Evolutionary conservation across 2,113 vertebrate species (phyloP), one percentile per base, ranked within the genome.

Genomic region (Pteropus alecto): DNA sequence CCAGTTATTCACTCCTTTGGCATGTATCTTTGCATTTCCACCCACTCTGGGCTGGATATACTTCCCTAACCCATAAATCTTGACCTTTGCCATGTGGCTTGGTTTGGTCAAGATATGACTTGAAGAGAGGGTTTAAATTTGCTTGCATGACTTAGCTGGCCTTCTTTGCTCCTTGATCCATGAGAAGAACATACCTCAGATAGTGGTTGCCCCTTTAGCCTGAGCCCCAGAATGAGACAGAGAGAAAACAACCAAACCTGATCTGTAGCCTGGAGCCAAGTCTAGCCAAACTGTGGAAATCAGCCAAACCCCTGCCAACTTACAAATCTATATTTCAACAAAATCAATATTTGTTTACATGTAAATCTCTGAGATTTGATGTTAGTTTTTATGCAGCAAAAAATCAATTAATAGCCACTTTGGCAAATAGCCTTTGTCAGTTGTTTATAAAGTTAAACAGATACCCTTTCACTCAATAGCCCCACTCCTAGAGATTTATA

Each of bases 371-470:
- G 21, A 71, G 28, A 70, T 70, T 63, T 77, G 60, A 8, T 65
- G 18, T 30, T 82, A 35, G 3, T 41, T 65, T 82, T 63, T 70
- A 48, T 54, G 35, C 15, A 60, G 7, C 51, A 63, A 93, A 43
- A 61, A 65, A 30, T 77, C 3, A 74, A 38, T 71, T 51, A 78
- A 54, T 24, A 70, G n/a, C 24, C 18, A 22, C 79, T 83, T 63
- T 18, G 43, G 33, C 38, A 92, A 74, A 63, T 6, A 74, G 38
- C 51, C 15, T 73, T 83, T 51, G 43, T 8, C 33, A 73, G 8
- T 88, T 83, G 90, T 43, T 83, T 83, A 38, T 73, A 22, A 83
- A 63, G 38, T 92, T 82, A 70, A 58, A 28, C 33, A 61, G 30
- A 14, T 22, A 35, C n/a, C 8, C 30, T 74, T 83, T 83, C n/a